Conservation (phyloP, 2,888 invertebrate species). For the Hetaerina titia region DNA sequence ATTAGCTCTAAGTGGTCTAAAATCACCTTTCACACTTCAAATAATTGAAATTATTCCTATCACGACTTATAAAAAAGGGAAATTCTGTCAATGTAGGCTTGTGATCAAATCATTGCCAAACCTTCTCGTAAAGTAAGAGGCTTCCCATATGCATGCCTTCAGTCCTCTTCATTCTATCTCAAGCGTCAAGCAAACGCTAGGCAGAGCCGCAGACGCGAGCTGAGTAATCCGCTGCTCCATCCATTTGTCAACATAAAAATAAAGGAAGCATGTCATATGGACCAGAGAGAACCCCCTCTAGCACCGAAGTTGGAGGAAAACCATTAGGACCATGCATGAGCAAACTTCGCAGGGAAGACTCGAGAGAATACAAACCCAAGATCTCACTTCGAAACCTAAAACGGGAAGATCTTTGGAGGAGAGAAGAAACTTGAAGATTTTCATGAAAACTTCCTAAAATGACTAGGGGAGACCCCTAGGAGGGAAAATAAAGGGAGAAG, state of each 20-base stretch:
- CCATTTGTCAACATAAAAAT: slow-evolving; percentile 4
- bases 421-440: neutral
- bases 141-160: no score
- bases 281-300: neutral
- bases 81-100: no score
- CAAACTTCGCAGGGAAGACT: neutral
- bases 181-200: neutral
- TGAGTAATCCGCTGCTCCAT: neutral
- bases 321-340: neutral
- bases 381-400: neutral
- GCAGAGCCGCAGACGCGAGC: neutral
- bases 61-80: no score
- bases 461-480: neutral
- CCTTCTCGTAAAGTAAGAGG: no score
- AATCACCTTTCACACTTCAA: no score
- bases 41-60: no score
- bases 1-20: no score
- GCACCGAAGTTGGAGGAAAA: neutral
- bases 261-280: slow-evolving; percentile 4
- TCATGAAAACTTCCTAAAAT: neutral
- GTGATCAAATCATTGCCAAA: no score
- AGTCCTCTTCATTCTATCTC: neutral
- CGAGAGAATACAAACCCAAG: neutral
- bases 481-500: neutral
- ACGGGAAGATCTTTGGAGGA: neutral